Conservation (phyloP, 2,797 vertebrate genomes). For the Sphenodon punctatus region DNA sequence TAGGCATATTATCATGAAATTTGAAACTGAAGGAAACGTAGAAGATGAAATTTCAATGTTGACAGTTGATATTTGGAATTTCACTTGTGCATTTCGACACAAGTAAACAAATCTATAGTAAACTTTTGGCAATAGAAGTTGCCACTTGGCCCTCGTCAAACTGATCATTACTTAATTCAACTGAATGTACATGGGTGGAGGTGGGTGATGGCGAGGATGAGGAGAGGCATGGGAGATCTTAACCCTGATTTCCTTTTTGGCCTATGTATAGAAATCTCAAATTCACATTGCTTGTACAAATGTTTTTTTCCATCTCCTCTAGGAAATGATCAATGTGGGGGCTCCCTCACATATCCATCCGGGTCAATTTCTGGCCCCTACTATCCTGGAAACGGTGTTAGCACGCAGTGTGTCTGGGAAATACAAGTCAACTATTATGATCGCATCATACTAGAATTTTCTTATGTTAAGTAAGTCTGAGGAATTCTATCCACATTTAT, state of each 20-base stretch:
- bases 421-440: background rate
- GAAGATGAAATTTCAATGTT: too few species aligned
- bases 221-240: background rate
- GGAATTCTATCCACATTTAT: background rate
- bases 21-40: too few species aligned
- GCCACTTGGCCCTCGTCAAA: too few species aligned
- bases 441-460: background rate
- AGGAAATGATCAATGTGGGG: background rate
- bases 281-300: background rate
- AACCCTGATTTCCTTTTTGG: background rate
- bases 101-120: too few species aligned
- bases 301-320: background rate
- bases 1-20: too few species aligned
- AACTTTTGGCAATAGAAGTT: too few species aligned
- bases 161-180: too few species aligned
- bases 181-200: too few species aligned
- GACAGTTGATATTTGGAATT: too few species aligned
- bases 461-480: background rate
- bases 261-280: background rate
- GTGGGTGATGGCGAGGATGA: background rate
- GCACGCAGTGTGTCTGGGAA: background rate
- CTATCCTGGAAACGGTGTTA: background rate
- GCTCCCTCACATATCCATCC: background rate
- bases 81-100: too few species aligned
- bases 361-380: background rate